These are phyloP conservation scores for Potorous gilbertii DNA, from an alignment of 2,797 vertebrate genomes.

Conservation along the genomic window DNA sequence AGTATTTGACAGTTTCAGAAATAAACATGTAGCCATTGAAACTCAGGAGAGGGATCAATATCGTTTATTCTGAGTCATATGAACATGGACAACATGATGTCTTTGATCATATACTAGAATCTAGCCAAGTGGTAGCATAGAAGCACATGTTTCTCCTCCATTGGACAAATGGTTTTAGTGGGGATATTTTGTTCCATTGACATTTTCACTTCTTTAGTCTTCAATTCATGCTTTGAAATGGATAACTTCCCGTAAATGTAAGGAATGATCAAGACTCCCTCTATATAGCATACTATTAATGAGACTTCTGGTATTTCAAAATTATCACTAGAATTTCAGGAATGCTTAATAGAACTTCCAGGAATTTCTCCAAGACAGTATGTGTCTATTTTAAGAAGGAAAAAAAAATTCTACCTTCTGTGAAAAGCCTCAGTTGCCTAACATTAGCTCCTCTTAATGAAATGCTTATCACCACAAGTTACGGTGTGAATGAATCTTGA, in stretches of 20 bases:
- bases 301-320: background rate
- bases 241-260: background rate
- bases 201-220: background rate
- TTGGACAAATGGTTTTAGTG: background rate
- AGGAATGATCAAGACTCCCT: background rate
- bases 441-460: background rate
- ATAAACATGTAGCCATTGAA: background rate
- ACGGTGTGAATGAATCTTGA: background rate
- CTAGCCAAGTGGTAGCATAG: background rate
- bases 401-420: background rate
- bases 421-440: background rate
- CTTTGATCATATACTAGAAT: background rate
- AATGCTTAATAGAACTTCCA: background rate
- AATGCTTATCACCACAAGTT: background rate
- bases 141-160: background rate
- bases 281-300: background rate
- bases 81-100: background rate
- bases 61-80: background rate
- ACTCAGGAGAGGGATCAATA: background rate
- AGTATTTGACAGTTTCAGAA: background rate
- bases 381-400: background rate
- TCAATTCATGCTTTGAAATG: background rate
- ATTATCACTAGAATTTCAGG: background rate
- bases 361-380: background rate
- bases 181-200: background rate